phyloP scores from a whole-genome alignment of 2,797 vertebrate species.

The Sparidentex hasta region DNA sequence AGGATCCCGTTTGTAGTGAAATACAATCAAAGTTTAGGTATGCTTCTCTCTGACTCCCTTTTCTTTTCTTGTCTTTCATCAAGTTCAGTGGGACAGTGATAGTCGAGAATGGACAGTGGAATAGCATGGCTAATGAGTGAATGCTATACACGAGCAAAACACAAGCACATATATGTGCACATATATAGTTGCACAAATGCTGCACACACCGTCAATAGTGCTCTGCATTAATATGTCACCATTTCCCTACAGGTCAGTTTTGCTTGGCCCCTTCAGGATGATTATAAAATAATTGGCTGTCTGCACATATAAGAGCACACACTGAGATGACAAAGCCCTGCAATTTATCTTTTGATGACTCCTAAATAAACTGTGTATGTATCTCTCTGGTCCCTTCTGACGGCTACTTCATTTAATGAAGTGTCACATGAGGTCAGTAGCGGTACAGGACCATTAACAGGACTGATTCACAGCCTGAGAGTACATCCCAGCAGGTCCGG shows the following conservation, averaged over 20 bases:
- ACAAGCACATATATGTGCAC: neutral
- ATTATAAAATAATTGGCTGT: slow-evolving; percentile 48
- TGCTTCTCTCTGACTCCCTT: neutral
- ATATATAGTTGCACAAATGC: neutral
- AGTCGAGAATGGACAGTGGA: no score
- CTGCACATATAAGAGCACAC: slow-evolving; percentile 36
- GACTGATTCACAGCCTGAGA: slow-evolving; percentile 4
- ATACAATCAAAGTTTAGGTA: neutral
- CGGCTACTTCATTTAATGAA: slow-evolving; percentile 33
- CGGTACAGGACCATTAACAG: slow-evolving; percentile 24
- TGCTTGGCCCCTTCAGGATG: slow-evolving; percentile 11
- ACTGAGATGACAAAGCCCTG: neutral
- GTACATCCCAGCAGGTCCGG: neutral
- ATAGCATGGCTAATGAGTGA: neutral
- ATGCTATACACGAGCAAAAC: neutral
- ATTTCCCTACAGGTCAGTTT: slow-evolving; percentile 21
- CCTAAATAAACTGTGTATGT: slow-evolving; percentile 6
- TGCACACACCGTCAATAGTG: neutral
- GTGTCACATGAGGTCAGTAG: slow-evolving; percentile 21
- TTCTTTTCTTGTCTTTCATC: neutral
- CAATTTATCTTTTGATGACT: slow-evolving; percentile 39
- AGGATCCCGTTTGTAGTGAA: neutral
- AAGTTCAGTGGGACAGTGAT: neutral
- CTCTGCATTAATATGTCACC: slow-evolving; percentile 17
- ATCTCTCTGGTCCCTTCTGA: neutral